Evolutionary conservation across 2,113 vertebrate genomes (phyloP), one percentile per base, ranked within the genome.

Genomic region (Xerus inauris): DNA sequence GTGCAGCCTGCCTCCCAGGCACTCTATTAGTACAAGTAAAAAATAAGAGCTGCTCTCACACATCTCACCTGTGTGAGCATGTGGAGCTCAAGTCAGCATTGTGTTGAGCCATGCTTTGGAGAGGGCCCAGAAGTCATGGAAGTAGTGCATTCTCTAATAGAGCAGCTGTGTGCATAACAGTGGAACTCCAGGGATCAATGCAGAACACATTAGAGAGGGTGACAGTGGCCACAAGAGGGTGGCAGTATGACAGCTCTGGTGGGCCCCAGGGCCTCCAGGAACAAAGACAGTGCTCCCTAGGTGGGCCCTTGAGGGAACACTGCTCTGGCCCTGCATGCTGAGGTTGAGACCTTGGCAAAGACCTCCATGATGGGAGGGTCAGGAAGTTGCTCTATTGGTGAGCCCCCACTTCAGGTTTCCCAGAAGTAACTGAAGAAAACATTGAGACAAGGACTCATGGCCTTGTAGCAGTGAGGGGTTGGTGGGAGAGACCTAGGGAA

Each of bases 261-360:
- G 54, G 38, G 13, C 4, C 64, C 26, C 49, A 7, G 3, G 16
- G n/a, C n/a, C 38, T 90, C 8, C 10, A 32, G 65, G 79, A 49
- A 40, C 51, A 59, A 49, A 77, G 49, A 86, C 20, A 51, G 22
- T 22, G 80, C n/a, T 49, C 76, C 22, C 47, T 35, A 42, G 6
- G 32, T 12, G 40, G 87, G n/a, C 16, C 0, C 51, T 24, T 19
- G 35, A 24, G 30, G 54, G 19, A 72, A n/a, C 42, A 71, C 4
- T 1, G 0, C 35, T 8, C 13, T 4, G 62, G 20, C 22, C 1
- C 0, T 7, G 32, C 14, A 26, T 11, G 22, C 12, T 45, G 28
- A 35, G 13, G 10, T 24, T 72, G 30, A 76, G 75, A 47, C 62
- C 26, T 35, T 24, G 0, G 4, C n/a, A 35, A 35, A 35, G 80